Conservation (phyloP, 1,140 invertebrate genomes). For the Panagrolaimus sp. region DNA sequence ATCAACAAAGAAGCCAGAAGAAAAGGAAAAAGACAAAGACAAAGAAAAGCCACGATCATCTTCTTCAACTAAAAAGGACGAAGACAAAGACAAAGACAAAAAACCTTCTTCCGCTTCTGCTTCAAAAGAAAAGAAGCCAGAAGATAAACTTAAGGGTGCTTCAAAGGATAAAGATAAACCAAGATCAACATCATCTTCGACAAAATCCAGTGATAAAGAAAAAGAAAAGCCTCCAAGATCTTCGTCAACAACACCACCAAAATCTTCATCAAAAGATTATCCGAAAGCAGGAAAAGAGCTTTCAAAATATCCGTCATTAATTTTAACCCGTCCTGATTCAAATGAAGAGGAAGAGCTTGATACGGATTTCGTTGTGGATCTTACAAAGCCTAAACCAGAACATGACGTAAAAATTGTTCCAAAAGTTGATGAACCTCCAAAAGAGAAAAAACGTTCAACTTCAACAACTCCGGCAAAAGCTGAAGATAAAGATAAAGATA, state of each 20-base stretch:
- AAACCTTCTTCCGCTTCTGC: not conserved
- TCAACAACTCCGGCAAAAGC: not conserved
- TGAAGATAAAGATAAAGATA: not conserved
- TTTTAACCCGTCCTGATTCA: not conserved
- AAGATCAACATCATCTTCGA: not conserved
- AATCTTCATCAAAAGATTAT: not conserved
- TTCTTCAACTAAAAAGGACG: too few relatives aligned
- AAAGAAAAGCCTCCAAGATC: not conserved
- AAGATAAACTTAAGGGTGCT: not conserved
- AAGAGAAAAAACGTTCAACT: not conserved
- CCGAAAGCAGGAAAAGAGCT: not conserved
- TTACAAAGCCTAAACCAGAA: not conserved
- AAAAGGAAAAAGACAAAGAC: too few relatives aligned
- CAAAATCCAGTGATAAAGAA: not conserved
- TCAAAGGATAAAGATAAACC: not conserved
- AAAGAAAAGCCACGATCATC: too few relatives aligned
- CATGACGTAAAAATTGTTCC: not conserved
- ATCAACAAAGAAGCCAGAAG: too few relatives aligned
- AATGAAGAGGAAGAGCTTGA: not conserved
- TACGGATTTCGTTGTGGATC: not conserved
- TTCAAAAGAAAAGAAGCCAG: not conserved
- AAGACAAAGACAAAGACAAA: slow-evolving; percentile 9
- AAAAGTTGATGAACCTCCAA: slow-evolving; percentile 1
- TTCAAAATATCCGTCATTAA: not conserved
- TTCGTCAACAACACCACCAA: not conserved